Percentiles rank a stretch among this genome's conserved stretches.
Conservation (phyloP, 2,888 invertebrate genomes). For the Eutolmus rufibarbis region DNA sequence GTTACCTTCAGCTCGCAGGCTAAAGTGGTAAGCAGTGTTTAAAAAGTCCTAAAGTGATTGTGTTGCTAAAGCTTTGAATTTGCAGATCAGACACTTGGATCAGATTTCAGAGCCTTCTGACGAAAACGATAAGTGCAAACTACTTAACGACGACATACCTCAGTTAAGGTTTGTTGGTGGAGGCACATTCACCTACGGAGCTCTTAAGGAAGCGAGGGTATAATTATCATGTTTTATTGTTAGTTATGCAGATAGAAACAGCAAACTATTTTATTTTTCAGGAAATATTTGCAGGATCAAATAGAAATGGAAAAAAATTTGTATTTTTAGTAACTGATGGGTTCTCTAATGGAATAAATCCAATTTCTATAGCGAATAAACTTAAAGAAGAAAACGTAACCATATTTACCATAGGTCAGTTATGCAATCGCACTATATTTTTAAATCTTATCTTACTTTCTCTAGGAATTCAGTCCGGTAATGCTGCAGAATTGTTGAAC, state of each 20-base stretch:
- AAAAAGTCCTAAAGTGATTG: background rate
- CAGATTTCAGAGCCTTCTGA: conserved; percentile 66
- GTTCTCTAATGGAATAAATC: conserved; percentile 75
- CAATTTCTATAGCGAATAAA: conserved; percentile 67
- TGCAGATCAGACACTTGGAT: conserved; percentile 66
- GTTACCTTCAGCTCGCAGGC: conserved; percentile 71
- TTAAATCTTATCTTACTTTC: background rate
- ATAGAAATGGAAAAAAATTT: conserved; percentile 66
- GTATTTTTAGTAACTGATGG: conserved; percentile 76
- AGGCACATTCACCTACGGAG: conserved; percentile 75
- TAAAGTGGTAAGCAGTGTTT: conserved; percentile 63
- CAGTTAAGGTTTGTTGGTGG: conserved; percentile 71
- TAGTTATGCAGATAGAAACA: conserved; percentile 33
- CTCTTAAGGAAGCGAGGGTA: conserved; percentile 70
- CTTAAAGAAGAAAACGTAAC: conserved; percentile 66
- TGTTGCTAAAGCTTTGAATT: background rate
- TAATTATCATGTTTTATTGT: conserved; percentile 47
- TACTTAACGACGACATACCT: conserved; percentile 69
- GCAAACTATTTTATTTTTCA: conserved; percentile 49
- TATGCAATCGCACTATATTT: background rate
- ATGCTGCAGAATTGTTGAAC: conserved; percentile 69
- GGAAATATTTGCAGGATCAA: conserved; percentile 63
- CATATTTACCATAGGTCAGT: conserved; percentile 65
- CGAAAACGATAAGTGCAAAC: conserved; percentile 70
- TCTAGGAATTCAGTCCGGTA: conserved; percentile 70